These are phyloP conservation scores for Netelia melanura DNA, from an alignment of 2,888 invertebrate species.

Conservation along the genomic window DNA sequence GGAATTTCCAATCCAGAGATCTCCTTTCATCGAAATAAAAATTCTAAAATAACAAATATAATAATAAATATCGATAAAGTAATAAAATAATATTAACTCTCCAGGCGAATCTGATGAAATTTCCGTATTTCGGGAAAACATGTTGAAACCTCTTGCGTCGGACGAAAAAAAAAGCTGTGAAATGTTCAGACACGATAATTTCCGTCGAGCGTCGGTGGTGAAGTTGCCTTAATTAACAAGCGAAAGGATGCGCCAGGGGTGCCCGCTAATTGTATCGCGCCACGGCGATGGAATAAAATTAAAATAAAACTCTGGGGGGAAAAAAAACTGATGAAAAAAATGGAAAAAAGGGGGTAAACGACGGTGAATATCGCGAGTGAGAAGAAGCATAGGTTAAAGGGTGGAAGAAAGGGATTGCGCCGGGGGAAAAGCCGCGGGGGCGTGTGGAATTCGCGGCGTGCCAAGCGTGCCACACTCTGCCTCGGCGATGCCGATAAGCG, in stretches of 20 bases:
- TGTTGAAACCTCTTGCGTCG: background rate
- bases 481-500: constrained; percentile 72
- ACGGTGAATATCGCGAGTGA: constrained; percentile 37
- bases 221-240: constrained; percentile 71
- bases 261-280: constrained; percentile 72
- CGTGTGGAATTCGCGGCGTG: constrained; percentile 67
- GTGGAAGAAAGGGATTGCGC: constrained; percentile 62
- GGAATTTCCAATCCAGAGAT: background rate
- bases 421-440: constrained; percentile 51
- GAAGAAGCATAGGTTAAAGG: constrained; percentile 61
- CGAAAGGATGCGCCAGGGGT: constrained; percentile 64
- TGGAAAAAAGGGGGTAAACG: constrained; percentile 36
- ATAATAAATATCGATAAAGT: too few species aligned
- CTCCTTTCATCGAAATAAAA: background rate
- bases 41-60: background rate
- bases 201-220: constrained; percentile 20
- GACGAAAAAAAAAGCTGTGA: background rate
- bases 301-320: constrained; percentile 32
- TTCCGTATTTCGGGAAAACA: background rate
- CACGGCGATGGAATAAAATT: constrained; percentile 58
- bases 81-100: too few species aligned
- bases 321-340: constrained; percentile 41
- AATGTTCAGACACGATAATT: constrained; percentile 28
- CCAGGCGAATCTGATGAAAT: too few species aligned
- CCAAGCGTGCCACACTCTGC: constrained; percentile 63